A percentile compares a stretch with the other conserved stretches of the same genome.
Evolutionary conservation across 1,140 invertebrate species (phyloP).

Genomic region (Hermetia illucens): DNA sequence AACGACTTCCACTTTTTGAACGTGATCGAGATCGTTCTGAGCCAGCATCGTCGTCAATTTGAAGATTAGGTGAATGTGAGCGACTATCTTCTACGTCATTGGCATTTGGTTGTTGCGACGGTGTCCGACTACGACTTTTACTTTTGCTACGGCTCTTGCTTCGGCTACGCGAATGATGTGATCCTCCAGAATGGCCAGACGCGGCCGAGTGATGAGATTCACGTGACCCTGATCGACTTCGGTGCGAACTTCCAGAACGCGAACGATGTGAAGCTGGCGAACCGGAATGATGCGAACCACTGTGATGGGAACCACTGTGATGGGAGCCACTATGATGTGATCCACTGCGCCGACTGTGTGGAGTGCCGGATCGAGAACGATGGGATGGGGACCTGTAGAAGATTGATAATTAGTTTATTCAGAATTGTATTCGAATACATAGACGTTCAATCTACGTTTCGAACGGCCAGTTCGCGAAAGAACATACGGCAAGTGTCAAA

Average conservation of each 20-base stretch:
- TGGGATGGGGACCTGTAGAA: too few relatives aligned
- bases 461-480: constrained; percentile 1
- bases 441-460: too few relatives aligned
- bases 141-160: not conserved
- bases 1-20: constrained; percentile 24
- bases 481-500: too few relatives aligned
- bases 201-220: not conserved
- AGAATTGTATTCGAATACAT: too few relatives aligned
- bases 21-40: constrained; percentile 25
- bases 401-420: too few relatives aligned
- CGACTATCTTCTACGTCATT: constrained; percentile 17
- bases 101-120: not conserved
- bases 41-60: constrained; percentile 18
- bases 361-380: constrained; percentile 8
- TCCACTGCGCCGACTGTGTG: constrained; percentile 8
- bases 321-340: constrained; percentile 9
- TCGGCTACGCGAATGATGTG: not conserved
- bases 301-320: constrained; percentile 5
- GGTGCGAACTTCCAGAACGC: constrained; percentile 3
- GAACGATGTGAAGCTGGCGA: constrained; percentile 9
- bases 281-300: constrained; percentile 5
- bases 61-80: constrained; percentile 33
- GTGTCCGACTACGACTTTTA: too few relatives aligned
- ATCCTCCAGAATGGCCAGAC: not conserved
- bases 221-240: constrained; percentile 4